Percentiles rank a stretch among this genome's conserved stretches.
phyloP scores from a whole-genome alignment of 92 coral and sea anemone genomes.

The Epizoanthus ramosus region DNA sequence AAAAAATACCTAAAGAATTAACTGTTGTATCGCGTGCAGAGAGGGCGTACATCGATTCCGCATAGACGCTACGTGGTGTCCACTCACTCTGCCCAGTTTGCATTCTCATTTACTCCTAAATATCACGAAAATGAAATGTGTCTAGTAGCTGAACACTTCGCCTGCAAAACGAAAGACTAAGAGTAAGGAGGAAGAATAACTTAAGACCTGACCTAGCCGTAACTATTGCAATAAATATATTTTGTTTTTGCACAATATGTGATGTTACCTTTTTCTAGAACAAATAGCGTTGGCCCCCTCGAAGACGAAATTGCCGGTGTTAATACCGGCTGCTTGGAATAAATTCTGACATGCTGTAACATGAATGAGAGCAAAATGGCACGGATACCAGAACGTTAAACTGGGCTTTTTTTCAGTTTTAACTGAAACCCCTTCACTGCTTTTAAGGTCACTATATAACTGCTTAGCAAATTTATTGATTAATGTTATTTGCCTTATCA shows the following conservation, averaged over 20 bases:
- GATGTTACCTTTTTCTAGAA: too few species aligned
- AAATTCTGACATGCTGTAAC: not conserved
- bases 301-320: too few species aligned
- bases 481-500: not conserved
- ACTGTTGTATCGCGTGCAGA: slow-evolving; percentile 9
- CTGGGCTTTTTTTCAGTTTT: too few species aligned
- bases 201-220: not conserved
- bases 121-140: slow-evolving; percentile 10
- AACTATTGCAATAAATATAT: not conserved
- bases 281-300: slow-evolving; percentile 1
- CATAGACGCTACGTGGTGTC: not conserved
- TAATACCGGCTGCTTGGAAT: not conserved
- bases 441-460: not conserved
- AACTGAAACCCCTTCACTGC: not conserved
- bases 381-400: too few species aligned
- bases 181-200: not conserved
- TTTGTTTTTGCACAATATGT: not conserved
- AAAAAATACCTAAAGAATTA: too few species aligned
- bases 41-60: not conserved
- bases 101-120: not conserved
- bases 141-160: not conserved
- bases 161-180: not conserved
- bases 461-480: not conserved
- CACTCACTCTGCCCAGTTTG: not conserved
- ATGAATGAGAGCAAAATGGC: not conserved